These are phyloP conservation scores for Carpatolechia fugitivella DNA, from an alignment of 2,888 invertebrate genomes.

Conservation along the genomic window DNA sequence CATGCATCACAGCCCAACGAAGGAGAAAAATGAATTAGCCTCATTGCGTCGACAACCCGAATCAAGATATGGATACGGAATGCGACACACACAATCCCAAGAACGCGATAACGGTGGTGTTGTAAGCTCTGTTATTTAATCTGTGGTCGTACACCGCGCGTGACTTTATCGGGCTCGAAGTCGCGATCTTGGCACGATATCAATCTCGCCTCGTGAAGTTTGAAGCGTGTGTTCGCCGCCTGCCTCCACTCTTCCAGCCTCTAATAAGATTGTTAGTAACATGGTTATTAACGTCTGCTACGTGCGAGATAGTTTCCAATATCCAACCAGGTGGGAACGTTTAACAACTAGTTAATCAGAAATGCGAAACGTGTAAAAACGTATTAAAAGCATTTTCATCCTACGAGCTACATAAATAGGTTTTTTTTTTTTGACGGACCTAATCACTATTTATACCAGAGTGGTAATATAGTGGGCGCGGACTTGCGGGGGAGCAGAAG, in stretches of 20 bases:
- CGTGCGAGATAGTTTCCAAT: conserved; percentile 4
- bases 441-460: no score
- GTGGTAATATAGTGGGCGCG: no score
- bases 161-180: conserved; percentile 7
- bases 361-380: conserved; percentile 3
- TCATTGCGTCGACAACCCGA: not conserved
- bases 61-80: not conserved
- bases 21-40: not conserved
- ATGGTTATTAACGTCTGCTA: conserved; percentile 3
- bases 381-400: not conserved
- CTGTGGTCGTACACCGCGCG: conserved; percentile 5
- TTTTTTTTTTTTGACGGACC: no score
- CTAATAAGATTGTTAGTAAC: conserved; percentile 11
- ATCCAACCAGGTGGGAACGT: not conserved
- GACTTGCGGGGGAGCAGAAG: no score
- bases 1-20: not conserved
- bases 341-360: not conserved
- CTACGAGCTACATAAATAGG: not conserved
- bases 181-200: conserved; percentile 14
- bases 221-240: not conserved
- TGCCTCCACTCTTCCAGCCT: not conserved
- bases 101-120: conserved; percentile 7
- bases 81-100: not conserved
- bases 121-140: conserved; percentile 4
- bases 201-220: conserved; percentile 7